These are phyloP conservation scores for Rhegmatorhina hoffmannsi DNA, from an alignment of 2,113 vertebrate species.

Conservation along the genomic window DNA sequence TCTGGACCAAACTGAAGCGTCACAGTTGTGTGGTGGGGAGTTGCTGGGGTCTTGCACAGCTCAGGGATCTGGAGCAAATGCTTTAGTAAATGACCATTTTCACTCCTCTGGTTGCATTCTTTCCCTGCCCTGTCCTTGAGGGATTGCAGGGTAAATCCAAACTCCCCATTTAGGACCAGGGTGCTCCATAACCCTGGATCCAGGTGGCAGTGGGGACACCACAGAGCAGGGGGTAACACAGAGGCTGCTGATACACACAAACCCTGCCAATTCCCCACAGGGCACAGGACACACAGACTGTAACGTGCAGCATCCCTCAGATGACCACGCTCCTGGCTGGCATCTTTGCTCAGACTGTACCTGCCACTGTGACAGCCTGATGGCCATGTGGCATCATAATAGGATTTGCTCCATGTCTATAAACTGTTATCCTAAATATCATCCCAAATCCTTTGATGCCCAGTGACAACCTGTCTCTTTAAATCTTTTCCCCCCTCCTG, in stretches of 20 bases:
- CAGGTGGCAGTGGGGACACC: neutral
- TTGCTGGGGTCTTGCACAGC: fast-evolving
- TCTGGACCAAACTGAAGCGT: neutral
- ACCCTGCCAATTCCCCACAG: neutral
- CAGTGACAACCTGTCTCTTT: slow-evolving; percentile 63
- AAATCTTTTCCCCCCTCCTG: slow-evolving; percentile 12
- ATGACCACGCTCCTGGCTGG: neutral
- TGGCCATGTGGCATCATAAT: slow-evolving; percentile 64
- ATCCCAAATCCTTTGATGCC: slow-evolving; percentile 65
- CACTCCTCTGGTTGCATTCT: fast-evolving
- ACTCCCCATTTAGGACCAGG: neutral
- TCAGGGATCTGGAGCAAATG: neutral
- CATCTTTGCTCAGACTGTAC: slow-evolving; percentile 18
- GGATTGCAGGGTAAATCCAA: neutral
- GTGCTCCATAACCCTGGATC: neutral
- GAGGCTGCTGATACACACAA: neutral
- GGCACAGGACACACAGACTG: neutral
- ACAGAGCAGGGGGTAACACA: neutral
- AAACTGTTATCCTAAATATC: slow-evolving; percentile 70
- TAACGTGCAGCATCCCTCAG: neutral
- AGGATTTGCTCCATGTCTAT: slow-evolving; percentile 65
- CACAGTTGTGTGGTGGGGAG: fast-evolving
- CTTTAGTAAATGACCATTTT: neutral
- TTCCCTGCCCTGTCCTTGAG: neutral
- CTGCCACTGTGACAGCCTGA: slow-evolving; percentile 53